A percentile compares a stretch with the other conserved stretches of the same genome.
phyloP scores from a whole-genome alignment of 2,888 invertebrate species.

The Ophion obscuratus region DNA sequence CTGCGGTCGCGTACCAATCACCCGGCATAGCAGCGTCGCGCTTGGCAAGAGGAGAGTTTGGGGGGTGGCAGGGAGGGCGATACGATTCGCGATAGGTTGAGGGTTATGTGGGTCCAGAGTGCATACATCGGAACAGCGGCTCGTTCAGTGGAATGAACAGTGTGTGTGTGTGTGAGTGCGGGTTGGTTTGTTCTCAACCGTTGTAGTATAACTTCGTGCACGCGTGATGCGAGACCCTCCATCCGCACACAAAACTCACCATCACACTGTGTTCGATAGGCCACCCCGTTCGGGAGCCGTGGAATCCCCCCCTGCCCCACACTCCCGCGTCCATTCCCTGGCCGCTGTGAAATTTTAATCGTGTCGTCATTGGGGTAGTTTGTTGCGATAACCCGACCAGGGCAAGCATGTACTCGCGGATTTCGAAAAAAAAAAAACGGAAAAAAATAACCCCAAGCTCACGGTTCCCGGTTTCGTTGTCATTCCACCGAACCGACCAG shows the following conservation, averaged over 20 bases:
- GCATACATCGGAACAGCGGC: slow-evolving; percentile 47
- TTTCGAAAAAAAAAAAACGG: slow-evolving; percentile 64
- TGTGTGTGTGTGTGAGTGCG: slow-evolving; percentile 67
- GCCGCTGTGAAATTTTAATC: slow-evolving; percentile 83
- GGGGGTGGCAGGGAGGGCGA: slow-evolving; percentile 52
- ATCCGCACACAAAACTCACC: slow-evolving; percentile 55
- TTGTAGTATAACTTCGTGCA: slow-evolving; percentile 45
- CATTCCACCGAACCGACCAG: slow-evolving; percentile 46
- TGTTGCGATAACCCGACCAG: slow-evolving; percentile 82
- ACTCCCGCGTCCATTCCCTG: slow-evolving; percentile 5
- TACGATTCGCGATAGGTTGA: slow-evolving; percentile 64
- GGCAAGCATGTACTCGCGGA: slow-evolving; percentile 73
- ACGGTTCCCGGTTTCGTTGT: slow-evolving; percentile 55
- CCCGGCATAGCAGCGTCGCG: slow-evolving; percentile 75
- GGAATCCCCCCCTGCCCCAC: slow-evolving; percentile 6
- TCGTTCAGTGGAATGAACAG: slow-evolving; percentile 71
- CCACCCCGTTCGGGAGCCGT: slow-evolving; percentile 38
- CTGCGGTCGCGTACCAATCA: slow-evolving; percentile 83
- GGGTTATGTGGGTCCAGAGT: slow-evolving; percentile 59
- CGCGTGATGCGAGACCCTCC: slow-evolving; percentile 56
- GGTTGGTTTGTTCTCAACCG: slow-evolving; percentile 40
- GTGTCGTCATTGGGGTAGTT: slow-evolving; percentile 83
- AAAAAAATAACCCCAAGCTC: slow-evolving; percentile 50
- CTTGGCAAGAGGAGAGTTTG: slow-evolving; percentile 39
- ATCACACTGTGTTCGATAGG: slow-evolving; percentile 48